Percentiles rank a stretch among this genome's conserved stretches.
Conservation (phyloP, 2,888 invertebrate genomes). For the Uropetala carovei region DNA sequence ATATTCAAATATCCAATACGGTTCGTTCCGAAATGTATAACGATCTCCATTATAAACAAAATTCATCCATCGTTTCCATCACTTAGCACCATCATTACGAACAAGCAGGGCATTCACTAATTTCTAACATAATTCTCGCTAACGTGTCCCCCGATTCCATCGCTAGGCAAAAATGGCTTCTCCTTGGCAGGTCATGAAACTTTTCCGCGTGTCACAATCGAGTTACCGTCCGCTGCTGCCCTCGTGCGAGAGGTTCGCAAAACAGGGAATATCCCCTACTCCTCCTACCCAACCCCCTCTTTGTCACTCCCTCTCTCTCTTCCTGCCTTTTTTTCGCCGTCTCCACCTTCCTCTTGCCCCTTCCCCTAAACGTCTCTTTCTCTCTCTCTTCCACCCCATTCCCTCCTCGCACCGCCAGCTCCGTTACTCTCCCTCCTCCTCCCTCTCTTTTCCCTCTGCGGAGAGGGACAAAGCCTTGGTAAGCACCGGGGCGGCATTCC, state of each 20-base stretch:
- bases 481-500: slow-evolving; percentile 44
- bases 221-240: slow-evolving; percentile 54
- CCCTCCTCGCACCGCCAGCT: background rate
- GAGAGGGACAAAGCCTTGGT: slow-evolving; percentile 28
- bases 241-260: slow-evolving; percentile 45
- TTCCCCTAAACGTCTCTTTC: background rate
- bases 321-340: background rate
- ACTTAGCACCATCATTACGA: no score
- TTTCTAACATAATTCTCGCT: no score
- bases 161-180: background rate
- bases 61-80: no score
- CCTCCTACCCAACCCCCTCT: background rate
- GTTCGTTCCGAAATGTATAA: no score
- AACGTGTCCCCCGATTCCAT: no score
- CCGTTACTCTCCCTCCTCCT: background rate
- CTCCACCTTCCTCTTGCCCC: background rate
- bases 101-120: no score
- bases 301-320: background rate
- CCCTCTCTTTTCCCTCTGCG: background rate
- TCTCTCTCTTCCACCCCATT: no score
- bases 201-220: background rate
- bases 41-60: no score
- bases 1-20: no score
- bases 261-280: background rate
- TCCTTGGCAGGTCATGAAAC: slow-evolving; percentile 4